These are phyloP conservation scores for Zosterops borbonicus DNA, from an alignment of 2,113 vertebrate species.

Conservation along the genomic window DNA sequence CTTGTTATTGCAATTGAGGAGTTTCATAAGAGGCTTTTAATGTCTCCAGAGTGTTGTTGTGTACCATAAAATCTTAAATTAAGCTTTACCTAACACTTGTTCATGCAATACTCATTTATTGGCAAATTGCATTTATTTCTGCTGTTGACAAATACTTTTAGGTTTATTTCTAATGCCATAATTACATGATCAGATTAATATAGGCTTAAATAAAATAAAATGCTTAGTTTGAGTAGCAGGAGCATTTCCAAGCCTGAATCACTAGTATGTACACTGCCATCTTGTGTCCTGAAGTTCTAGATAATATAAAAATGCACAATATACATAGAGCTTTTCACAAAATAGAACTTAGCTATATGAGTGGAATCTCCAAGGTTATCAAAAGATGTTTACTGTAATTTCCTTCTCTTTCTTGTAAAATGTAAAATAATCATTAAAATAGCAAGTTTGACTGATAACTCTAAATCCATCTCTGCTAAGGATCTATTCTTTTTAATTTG, in stretches of 20 bases:
- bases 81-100: conserved; percentile 54
- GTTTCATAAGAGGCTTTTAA: conserved; percentile 44
- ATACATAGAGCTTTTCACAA: neutral
- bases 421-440: neutral
- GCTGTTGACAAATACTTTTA: neutral
- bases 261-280: conserved; percentile 42
- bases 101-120: conserved; percentile 48
- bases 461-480: neutral
- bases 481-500: neutral
- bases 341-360: neutral
- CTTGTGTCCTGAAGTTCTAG: conserved; percentile 50
- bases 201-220: neutral
- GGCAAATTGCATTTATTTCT: conserved; percentile 14
- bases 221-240: neutral
- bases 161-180: neutral
- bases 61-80: conserved; percentile 37
- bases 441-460: neutral
- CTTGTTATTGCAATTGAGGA: conserved; percentile 48
- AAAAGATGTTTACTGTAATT: neutral
- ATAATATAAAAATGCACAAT: neutral
- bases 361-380: neutral
- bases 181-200: conserved; percentile 16
- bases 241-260: neutral
- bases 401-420: neutral
- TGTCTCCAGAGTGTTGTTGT: conserved; percentile 39